phyloP scores from a whole-genome alignment of 2,797 vertebrate genomes.

The Ispidina lecontei region DNA sequence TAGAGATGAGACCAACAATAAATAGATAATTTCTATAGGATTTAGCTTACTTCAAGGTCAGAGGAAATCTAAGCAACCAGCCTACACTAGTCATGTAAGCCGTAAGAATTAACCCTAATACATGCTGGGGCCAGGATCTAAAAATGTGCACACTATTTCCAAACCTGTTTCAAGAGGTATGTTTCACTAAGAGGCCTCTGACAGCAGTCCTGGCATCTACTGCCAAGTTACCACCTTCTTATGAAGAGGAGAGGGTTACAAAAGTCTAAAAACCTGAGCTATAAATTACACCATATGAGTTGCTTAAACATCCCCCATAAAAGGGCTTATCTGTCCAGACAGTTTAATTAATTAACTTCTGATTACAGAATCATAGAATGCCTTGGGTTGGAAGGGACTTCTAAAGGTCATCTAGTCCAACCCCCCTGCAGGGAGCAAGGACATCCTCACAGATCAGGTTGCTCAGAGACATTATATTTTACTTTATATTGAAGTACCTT shows the following conservation, averaged over 20 bases:
- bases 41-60: neutral
- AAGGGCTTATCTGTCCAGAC: neutral
- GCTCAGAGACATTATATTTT: neutral
- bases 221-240: neutral
- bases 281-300: accelerated
- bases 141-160: neutral
- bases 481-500: neutral
- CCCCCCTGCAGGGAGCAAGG: no score
- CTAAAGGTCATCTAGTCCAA: no score
- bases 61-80: neutral
- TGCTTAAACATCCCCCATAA: neutral
- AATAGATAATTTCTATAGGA: neutral
- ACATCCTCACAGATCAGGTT: no score
- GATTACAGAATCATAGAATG: neutral
- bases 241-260: neutral
- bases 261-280: neutral
- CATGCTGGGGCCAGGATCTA: accelerated
- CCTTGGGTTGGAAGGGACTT: no score
- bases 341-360: conserved; percentile 34
- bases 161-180: neutral
- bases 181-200: neutral
- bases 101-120: neutral
- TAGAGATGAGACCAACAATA: neutral
- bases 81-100: neutral
- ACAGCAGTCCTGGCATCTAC: neutral